These are phyloP conservation scores for Notechis scutatus DNA, from an alignment of 2,113 vertebrate species.

Conservation along the genomic window DNA sequence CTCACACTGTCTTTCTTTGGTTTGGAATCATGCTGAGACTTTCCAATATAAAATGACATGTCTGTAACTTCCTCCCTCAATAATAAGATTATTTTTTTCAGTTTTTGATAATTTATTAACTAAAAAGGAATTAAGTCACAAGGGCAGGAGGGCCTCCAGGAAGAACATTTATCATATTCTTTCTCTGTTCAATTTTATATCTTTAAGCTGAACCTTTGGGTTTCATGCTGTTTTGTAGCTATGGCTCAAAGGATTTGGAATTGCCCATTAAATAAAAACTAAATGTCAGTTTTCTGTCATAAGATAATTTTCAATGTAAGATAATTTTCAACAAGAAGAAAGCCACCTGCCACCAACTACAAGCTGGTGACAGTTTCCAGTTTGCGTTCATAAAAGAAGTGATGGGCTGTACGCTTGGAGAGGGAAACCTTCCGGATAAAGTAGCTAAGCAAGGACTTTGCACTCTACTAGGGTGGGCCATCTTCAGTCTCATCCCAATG, in stretches of 20 bases:
- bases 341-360: constrained; percentile 25
- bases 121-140: not conserved
- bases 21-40: not conserved
- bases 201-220: too few species aligned
- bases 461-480: constrained; percentile 63
- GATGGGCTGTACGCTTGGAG: constrained; percentile 64
- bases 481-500: constrained; percentile 76
- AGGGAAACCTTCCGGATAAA: constrained; percentile 57
- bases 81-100: not conserved
- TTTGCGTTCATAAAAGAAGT: constrained; percentile 81
- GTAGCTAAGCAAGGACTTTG: constrained; percentile 74
- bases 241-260: not conserved
- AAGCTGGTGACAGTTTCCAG: constrained; percentile 69
- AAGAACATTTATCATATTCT: not conserved
- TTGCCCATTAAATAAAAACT: not conserved
- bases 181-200: not conserved
- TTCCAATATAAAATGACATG: not conserved
- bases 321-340: not conserved
- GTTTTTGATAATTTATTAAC: not conserved
- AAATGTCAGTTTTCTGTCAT: not conserved
- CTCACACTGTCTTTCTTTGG: not conserved
- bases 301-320: not conserved
- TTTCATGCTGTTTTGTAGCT: not conserved
- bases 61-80: not conserved
- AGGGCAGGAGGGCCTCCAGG: not conserved